These are phyloP conservation scores for Drosophila nebulosa DNA, from an alignment of 1,140 invertebrate species.

Conservation along the genomic window DNA sequence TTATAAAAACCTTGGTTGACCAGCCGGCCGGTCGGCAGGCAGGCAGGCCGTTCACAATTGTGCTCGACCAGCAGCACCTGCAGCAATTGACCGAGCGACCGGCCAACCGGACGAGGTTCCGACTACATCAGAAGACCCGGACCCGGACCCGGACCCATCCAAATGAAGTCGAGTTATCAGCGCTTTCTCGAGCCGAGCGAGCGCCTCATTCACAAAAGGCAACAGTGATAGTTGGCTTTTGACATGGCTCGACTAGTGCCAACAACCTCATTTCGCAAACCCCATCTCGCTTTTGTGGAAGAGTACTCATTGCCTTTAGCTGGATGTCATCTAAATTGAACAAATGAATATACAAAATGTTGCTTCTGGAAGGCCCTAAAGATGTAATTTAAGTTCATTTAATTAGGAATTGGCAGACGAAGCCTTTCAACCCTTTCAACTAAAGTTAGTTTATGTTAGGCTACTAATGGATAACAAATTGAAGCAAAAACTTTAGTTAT, in stretches of 20 bases:
- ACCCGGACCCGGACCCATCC: background rate
- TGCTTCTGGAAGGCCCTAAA: background rate
- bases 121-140: background rate
- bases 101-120: background rate
- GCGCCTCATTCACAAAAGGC: constrained; percentile 9
- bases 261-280: background rate
- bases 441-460: too few species aligned
- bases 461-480: too few species aligned
- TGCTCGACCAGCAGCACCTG: constrained; percentile 13
- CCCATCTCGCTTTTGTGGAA: background rate
- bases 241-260: background rate
- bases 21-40: background rate
- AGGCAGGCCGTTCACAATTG: constrained; percentile 6
- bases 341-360: background rate
- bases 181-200: background rate
- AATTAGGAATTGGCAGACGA: background rate
- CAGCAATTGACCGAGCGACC: constrained; percentile 3
- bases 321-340: background rate
- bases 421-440: too few species aligned
- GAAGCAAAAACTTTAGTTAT: too few species aligned
- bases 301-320: background rate
- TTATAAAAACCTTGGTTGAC: constrained; percentile 18
- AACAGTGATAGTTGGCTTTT: constrained; percentile 4
- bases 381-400: background rate
- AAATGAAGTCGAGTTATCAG: constrained; percentile 12